Base-by-base conservation (phyloP, 2,888 invertebrate species). In the Himalopsyche anomala region DNA sequence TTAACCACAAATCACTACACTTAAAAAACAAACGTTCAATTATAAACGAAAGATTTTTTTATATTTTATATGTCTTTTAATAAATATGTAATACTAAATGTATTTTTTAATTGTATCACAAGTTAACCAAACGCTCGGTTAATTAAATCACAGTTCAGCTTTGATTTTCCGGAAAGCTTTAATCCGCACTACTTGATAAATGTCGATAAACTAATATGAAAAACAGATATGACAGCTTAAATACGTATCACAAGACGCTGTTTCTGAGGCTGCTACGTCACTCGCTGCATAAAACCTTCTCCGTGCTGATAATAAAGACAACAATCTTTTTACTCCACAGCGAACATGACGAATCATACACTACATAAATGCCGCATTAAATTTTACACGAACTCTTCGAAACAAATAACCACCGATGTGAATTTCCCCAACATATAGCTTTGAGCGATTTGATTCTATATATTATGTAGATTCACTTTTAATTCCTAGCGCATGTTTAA, bases 181-280 rank as follows among this genome's bases (percentile, higher is more conserved):
- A 82, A 81, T 80, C 83, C 82, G 80, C 87, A 84, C 87, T 69
- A 40, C 80, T 80, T 83, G 87, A 85, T 83, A 82, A 42, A 85
- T 82, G 56, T 80, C 55, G 79, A 81, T 83, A 82, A 86, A 84
- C 86, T 86, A 87, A 87, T 51, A 81, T 36, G 80, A 81, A 69
- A 85, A 83, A 85, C 74, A 54, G 55, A 74, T 51, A 81, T 86
- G 84, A 87, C 82, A 85, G 86, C 86, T 86, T 87, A 86, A 84
- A 87, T 85, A 87, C 74, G 79, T 28, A 85, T 86, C 11, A 80
- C 56, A 12, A 55, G 38, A 54, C 81, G 81, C 51, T 69, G 83
- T 51, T 17, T 15, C 42, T 51, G 80, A n/a, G 80, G 56, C 38
- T 45, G 38, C 81, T 45, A 81, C 62, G 38, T 40, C 74, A 74